Percentiles rank a stretch among this genome's conserved stretches.
phyloP scores from a whole-genome alignment of 1,140 invertebrate species.

The Triops cancriformis region DNA sequence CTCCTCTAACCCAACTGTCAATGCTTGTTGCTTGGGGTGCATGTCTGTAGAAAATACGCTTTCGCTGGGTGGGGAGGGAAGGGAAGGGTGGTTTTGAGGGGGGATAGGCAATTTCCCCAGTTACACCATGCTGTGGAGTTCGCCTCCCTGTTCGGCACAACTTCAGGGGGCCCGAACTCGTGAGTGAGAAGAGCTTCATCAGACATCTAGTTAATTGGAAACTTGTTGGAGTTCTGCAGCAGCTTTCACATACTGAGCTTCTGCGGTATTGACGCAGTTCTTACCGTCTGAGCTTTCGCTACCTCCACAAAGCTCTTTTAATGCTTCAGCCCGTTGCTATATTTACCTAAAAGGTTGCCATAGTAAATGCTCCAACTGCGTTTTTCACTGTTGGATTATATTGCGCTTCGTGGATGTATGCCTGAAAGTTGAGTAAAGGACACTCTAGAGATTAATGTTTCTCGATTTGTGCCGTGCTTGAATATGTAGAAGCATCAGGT shows the following conservation, averaged over 20 bases:
- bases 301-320: background rate
- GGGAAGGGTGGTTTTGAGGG: background rate
- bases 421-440: background rate
- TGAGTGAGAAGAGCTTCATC: constrained; percentile 9
- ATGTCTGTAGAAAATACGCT: background rate
- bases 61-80: too few relatives aligned
- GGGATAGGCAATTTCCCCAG: background rate
- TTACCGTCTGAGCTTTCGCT: background rate
- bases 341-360: background rate
- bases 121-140: background rate
- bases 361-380: background rate
- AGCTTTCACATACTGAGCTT: background rate
- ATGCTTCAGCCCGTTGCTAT: background rate
- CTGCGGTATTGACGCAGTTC: background rate
- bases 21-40: background rate
- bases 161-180: background rate
- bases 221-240: background rate
- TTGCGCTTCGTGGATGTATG: background rate
- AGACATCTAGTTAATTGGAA: background rate
- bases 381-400: background rate
- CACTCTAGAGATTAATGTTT: background rate
- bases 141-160: background rate
- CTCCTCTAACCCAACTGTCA: background rate
- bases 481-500: background rate
- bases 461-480: background rate